Conservation (phyloP, 2,113 vertebrate genomes). For the rabbit (Oryctolagus cuniculus) region mOryCun1.1 NC_091445.1:73940001-73940500, state of each 20-base stretch:
- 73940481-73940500: constrained; percentile 69
- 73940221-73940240: constrained; percentile 68
- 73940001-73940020: background rate
- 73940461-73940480: constrained; percentile 49
- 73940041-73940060: background rate
- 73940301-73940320: constrained; percentile 83
- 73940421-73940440: constrained; percentile 70
- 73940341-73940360: constrained; percentile 84
- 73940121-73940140: background rate
- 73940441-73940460: constrained; percentile 78
- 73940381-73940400: constrained; percentile 75
- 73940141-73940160: background rate
- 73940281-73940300: constrained; percentile 79
- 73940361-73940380: constrained; percentile 83
- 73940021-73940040: background rate
- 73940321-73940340: constrained; percentile 85
- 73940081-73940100: constrained; percentile 37
- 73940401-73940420: constrained; percentile 75
- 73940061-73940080: constrained; percentile 53
- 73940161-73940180: constrained; percentile 34
- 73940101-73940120: constrained; percentile 48
- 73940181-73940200: constrained; percentile 34
- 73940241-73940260: constrained; percentile 78
- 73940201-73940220: constrained; percentile 59
- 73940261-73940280: constrained; percentile 70